Conservation (phyloP, 2,113 vertebrate genomes). For the Eudorcas thomsonii region DNA sequence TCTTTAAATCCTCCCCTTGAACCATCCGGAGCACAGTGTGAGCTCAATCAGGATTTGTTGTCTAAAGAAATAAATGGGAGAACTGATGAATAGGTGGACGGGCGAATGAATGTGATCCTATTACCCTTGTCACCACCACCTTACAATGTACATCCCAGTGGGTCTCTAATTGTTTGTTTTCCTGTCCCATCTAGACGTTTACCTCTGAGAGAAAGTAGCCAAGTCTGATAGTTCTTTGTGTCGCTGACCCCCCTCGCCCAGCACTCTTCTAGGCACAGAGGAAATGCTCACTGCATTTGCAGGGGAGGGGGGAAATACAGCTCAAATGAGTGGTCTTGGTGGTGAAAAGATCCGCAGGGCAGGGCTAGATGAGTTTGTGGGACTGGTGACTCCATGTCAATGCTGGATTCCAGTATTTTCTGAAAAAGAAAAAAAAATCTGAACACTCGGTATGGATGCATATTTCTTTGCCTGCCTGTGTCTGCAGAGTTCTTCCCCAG, state of each 20-base stretch:
- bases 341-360: not conserved
- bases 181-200: constrained; percentile 24
- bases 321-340: not conserved
- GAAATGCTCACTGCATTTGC: not conserved
- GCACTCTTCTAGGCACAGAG: constrained; percentile 17
- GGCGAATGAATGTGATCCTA: constrained; percentile 40
- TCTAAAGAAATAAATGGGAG: constrained; percentile 57
- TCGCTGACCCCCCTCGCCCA: not conserved
- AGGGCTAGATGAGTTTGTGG: not conserved
- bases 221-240: not conserved
- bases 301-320: not conserved
- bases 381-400: not conserved
- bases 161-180: constrained; percentile 65
- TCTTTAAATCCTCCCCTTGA: constrained; percentile 33
- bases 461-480: not conserved
- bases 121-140: constrained; percentile 54
- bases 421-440: not conserved
- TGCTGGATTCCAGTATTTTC: not conserved
- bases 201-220: constrained; percentile 20
- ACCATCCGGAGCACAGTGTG: constrained; percentile 60
- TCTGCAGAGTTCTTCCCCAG: not conserved
- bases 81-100: constrained; percentile 50
- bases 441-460: not conserved
- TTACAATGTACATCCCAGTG: constrained; percentile 52
- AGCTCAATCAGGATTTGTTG: constrained; percentile 60